Evolutionary conservation across 2,113 vertebrate species (phyloP).

Genomic region (Mirounga angustirostris): DNA sequence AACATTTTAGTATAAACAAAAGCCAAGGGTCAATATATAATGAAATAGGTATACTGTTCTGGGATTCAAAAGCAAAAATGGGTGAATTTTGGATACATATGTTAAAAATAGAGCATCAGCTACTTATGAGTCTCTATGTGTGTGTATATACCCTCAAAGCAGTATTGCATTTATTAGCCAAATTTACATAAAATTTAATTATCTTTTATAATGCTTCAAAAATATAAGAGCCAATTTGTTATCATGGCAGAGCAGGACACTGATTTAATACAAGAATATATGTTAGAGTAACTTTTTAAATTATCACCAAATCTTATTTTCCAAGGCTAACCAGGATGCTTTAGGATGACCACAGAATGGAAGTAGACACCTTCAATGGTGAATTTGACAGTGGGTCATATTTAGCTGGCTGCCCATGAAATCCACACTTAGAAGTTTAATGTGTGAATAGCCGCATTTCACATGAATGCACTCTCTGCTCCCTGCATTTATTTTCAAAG

Average conservation of each 20-base stretch:
- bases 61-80: not conserved
- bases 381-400: not conserved
- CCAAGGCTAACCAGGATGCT: not conserved
- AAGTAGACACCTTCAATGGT: not conserved
- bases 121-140: not conserved
- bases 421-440: not conserved
- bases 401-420: not conserved
- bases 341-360: not conserved
- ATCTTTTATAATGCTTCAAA: not conserved
- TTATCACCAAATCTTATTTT: not conserved
- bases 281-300: not conserved
- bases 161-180: not conserved
- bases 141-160: not conserved
- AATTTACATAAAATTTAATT: not conserved
- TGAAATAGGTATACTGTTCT: not conserved
- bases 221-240: not conserved
- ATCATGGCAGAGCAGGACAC: not conserved
- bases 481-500: not conserved
- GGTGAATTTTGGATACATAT: not conserved
- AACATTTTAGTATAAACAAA: not conserved
- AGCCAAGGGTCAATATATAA: not conserved
- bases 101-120: not conserved
- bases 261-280: slow-evolving; percentile 21
- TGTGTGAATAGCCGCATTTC: not conserved
- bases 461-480: not conserved